A percentile compares a stretch with the other conserved stretches of the same genome.
Conservation (phyloP, 2,888 invertebrate species). For the Diploptera punctata region DNA sequence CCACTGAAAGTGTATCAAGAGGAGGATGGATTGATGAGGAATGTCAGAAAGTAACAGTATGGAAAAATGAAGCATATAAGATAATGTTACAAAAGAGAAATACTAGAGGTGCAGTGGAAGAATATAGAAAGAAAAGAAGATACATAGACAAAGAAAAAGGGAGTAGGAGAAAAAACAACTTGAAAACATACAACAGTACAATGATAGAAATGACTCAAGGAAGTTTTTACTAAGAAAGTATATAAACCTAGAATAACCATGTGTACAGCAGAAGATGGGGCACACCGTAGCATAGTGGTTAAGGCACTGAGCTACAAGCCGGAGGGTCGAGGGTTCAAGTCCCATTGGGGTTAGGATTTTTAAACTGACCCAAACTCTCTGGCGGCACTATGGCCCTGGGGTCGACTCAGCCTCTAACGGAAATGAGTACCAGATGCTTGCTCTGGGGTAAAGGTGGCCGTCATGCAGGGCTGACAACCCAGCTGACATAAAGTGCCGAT, state of each 20-base stretch:
- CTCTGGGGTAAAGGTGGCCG: too few species aligned
- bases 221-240: not conserved
- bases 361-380: too few species aligned
- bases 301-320: too few species aligned
- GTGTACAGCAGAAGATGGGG: too few species aligned
- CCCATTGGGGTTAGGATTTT: too few species aligned
- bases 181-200: not conserved
- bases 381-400: too few species aligned
- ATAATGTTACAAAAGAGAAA: not conserved
- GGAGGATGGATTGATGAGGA: not conserved
- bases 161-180: not conserved
- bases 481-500: too few species aligned
- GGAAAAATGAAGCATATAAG: slow-evolving; percentile 1
- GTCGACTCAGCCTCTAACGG: too few species aligned
- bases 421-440: too few species aligned
- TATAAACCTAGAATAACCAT: not conserved
- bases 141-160: not conserved
- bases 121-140: slow-evolving; percentile 8
- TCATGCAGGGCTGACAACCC: too few species aligned
- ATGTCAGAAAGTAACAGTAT: not conserved
- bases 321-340: too few species aligned
- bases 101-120: not conserved
- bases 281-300: too few species aligned
- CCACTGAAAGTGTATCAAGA: not conserved
- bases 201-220: not conserved